These are phyloP conservation scores for Jacana jacana DNA, from an alignment of 2,113 vertebrate species.

Conservation along the genomic window DNA sequence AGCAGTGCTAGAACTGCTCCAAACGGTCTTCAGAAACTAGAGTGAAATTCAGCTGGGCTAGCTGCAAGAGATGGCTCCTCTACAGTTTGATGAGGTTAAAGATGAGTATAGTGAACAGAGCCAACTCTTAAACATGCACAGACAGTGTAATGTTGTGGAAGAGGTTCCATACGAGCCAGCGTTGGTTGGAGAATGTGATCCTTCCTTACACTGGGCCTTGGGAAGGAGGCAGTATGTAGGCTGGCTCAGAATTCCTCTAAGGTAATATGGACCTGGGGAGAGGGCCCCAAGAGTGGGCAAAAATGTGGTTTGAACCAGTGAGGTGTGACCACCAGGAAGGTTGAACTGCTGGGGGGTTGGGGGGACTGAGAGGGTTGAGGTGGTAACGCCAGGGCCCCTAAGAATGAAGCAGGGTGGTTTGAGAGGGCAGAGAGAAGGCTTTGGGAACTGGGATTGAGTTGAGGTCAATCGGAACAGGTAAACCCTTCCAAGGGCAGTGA, in stretches of 20 bases:
- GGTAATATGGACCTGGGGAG: not conserved
- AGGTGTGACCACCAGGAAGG: not conserved
- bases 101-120: not conserved
- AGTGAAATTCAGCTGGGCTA: not conserved
- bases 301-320: fast-evolving
- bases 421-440: not conserved
- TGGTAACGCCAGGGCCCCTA: not conserved
- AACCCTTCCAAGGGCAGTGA: not conserved
- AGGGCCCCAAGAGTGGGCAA: not conserved
- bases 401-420: not conserved
- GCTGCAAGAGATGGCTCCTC: not conserved
- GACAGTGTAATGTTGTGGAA: not conserved
- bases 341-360: not conserved
- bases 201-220: fast-evolving
- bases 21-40: not conserved
- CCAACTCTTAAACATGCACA: not conserved
- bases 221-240: not conserved
- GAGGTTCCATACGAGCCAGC: not conserved
- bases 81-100: not conserved
- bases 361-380: not conserved
- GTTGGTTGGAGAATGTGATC: not conserved
- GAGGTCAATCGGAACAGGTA: not conserved
- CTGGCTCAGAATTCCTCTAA: not conserved
- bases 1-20: not conserved
- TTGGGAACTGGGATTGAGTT: not conserved